Conservation (phyloP, 2,113 vertebrate species). For the Chlorodrepanis virens region DNA sequence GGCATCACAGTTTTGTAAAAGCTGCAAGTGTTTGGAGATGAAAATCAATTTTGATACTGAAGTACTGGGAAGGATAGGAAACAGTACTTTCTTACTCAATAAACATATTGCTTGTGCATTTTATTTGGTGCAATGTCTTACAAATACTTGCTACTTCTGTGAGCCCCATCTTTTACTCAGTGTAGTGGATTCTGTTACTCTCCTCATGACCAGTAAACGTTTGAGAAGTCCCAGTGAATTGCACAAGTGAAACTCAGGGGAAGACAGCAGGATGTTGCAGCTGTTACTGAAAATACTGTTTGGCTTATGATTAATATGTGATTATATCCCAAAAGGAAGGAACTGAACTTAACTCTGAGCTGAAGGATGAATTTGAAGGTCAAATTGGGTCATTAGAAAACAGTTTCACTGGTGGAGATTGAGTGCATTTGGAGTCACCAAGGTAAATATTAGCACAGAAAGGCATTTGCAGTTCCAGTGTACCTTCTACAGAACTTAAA, state of each 20-base stretch:
- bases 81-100: neutral
- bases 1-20: neutral
- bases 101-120: neutral
- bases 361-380: neutral
- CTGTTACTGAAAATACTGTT: neutral
- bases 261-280: neutral
- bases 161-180: neutral
- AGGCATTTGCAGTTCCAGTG: neutral
- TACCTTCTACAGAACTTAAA: neutral
- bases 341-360: neutral
- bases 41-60: neutral
- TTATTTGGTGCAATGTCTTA: neutral
- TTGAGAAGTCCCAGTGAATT: neutral
- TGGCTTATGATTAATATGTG: neutral
- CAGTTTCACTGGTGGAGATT: neutral
- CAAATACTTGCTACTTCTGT: neutral
- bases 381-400: neutral
- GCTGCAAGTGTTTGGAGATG: neutral
- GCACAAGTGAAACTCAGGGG: neutral
- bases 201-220: neutral
- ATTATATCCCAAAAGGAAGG: neutral
- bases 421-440: neutral
- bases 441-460: neutral
- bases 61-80: neutral
- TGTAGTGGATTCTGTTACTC: neutral